Conservation (phyloP, 2,113 vertebrate species). For the Mesembrinibis cayennensis region DNA sequence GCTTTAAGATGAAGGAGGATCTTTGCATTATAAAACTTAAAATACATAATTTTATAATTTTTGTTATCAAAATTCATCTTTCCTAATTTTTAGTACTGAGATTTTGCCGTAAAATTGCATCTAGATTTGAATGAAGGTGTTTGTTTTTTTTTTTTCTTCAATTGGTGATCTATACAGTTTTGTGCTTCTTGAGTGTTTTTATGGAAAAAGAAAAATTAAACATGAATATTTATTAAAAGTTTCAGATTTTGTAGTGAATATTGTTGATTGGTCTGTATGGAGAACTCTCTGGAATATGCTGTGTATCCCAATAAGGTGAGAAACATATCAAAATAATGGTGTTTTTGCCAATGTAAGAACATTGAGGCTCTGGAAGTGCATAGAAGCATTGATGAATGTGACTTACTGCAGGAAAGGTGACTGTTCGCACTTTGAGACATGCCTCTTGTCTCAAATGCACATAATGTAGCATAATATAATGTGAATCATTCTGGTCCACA, state of each 20-base stretch:
- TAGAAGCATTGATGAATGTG: neutral
- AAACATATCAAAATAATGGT: neutral
- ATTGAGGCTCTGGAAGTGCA: neutral
- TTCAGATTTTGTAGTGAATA: neutral
- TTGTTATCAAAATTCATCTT: neutral
- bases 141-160: neutral
- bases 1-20: neutral
- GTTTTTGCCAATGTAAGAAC: neutral
- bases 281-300: neutral
- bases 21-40: neutral
- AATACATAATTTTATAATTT: neutral
- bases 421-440: neutral
- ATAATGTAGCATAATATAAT: neutral
- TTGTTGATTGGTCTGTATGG: neutral
- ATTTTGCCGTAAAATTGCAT: neutral
- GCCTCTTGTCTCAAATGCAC: neutral
- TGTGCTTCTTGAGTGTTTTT: neutral
- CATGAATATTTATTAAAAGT: neutral
- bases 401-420: rapidly evolving
- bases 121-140: neutral
- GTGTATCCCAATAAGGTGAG: neutral
- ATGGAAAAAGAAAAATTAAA: neutral
- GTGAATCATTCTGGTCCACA: neutral
- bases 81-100: neutral
- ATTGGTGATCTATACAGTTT: neutral